phyloP scores from a whole-genome alignment of 2,113 vertebrate genomes.

The Haemorhous mexicanus region DNA sequence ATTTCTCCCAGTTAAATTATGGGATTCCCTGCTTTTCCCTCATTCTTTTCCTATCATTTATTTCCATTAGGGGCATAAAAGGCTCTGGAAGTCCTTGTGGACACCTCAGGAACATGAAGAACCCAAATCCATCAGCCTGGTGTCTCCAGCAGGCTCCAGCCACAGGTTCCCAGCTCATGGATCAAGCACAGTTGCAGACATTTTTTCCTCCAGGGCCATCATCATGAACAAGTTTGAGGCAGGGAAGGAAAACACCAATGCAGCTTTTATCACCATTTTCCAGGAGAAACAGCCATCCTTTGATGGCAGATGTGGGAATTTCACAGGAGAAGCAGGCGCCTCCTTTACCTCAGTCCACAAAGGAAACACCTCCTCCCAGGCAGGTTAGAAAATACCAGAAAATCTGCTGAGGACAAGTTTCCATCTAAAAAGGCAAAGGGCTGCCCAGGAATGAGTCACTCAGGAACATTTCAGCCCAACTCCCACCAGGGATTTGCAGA shows the following conservation, averaged over 20 bases:
- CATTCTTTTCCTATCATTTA: background rate
- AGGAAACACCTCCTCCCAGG: background rate
- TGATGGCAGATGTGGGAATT: background rate
- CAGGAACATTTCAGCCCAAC: background rate
- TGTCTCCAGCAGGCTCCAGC: background rate
- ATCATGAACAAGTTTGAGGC: background rate
- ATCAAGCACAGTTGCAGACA: background rate
- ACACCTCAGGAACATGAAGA: background rate
- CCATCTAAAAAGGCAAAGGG: background rate
- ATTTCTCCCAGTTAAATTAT: background rate
- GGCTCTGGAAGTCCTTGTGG: background rate
- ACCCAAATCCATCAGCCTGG: background rate
- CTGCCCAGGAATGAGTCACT: background rate
- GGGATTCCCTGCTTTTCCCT: background rate
- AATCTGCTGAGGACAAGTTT: background rate
- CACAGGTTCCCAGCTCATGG: background rate
- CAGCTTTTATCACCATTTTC: background rate
- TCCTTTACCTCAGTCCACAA: background rate
- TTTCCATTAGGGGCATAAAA: rapidly evolving
- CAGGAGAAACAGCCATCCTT: background rate
- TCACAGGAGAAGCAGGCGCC: background rate
- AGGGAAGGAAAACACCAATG: background rate
- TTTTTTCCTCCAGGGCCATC: background rate
- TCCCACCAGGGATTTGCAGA: background rate
- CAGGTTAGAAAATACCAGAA: constrained; percentile 14